Conservation (phyloP, 2,888 invertebrate genomes). For the Selenia dentaria region DNA sequence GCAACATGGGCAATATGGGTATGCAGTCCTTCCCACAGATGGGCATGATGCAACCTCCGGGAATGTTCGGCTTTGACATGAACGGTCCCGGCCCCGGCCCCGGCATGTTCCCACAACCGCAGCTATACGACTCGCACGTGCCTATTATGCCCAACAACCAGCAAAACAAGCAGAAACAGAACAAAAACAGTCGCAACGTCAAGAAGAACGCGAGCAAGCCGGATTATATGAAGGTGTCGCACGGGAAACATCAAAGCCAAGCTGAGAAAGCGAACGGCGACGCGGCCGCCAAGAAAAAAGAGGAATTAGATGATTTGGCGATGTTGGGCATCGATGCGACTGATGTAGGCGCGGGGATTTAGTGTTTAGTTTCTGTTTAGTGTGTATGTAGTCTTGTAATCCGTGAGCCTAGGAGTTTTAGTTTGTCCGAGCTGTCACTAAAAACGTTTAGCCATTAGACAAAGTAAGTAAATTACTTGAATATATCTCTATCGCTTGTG, state of each 20-base stretch:
- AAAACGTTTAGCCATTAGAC: too few species aligned
- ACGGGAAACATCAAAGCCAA: background rate
- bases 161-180: conserved; percentile 26
- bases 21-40: too few species aligned
- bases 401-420: too few species aligned
- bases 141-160: conserved; percentile 52
- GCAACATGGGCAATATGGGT: conserved; percentile 34
- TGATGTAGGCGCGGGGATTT: conserved; percentile 86
- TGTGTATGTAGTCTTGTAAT: background rate
- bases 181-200: conserved; percentile 35
- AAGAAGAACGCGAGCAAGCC: conserved; percentile 14
- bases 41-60: conserved; percentile 48
- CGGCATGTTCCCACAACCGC: conserved; percentile 56
- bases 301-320: conserved; percentile 89
- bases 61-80: conserved; percentile 70
- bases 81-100: too few species aligned
- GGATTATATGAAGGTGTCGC: background rate
- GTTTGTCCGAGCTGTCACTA: too few species aligned
- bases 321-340: conserved; percentile 94
- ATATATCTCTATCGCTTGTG: too few species aligned
- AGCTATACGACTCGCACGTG: conserved; percentile 71
- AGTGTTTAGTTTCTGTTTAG: background rate
- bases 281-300: conserved; percentile 61
- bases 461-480: too few species aligned
- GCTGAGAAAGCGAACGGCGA: conserved; percentile 34